These are phyloP conservation scores for Chlorodrepanis virens DNA, from an alignment of 2,113 vertebrate genomes.

Conservation along the genomic window DNA sequence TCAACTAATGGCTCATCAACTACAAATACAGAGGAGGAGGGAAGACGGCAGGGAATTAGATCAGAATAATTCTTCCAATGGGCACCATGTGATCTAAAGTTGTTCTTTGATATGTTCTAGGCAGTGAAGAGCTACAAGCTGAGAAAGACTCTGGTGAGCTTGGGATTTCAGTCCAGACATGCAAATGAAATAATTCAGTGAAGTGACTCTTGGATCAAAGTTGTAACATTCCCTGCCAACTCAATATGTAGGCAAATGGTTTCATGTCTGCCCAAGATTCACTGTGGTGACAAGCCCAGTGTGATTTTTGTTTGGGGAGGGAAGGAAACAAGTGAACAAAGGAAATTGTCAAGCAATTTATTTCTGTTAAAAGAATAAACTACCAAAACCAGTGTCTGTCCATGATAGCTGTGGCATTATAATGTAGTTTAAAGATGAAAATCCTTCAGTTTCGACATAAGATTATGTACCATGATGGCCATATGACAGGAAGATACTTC, in stretches of 20 bases:
- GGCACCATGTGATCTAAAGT: not conserved
- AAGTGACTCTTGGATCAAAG: not conserved
- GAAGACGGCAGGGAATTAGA: not conserved
- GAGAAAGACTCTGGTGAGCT: not conserved
- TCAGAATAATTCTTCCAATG: not conserved
- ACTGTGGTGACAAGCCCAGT: rapidly evolving
- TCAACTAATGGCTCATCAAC: not conserved
- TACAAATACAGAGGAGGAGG: not conserved
- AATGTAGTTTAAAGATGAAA: not conserved
- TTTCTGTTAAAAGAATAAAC: not conserved
- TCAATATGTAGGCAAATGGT: not conserved
- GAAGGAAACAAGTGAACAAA: not conserved
- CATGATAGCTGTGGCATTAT: not conserved
- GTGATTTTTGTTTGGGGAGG: not conserved
- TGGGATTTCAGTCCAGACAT: not conserved
- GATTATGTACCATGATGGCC: no score
- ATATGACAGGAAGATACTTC: not conserved
- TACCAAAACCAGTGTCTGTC: not conserved
- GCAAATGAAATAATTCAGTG: not conserved
- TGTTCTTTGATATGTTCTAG: not conserved
- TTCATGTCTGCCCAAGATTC: not conserved
- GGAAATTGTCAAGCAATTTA: not conserved
- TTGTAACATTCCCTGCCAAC: not conserved
- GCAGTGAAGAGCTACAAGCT: not conserved
- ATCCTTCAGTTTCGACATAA: not conserved